These are phyloP conservation scores for Python bivittatus DNA, from an alignment of 2,113 vertebrate genomes.

Conservation along the genomic window DNA sequence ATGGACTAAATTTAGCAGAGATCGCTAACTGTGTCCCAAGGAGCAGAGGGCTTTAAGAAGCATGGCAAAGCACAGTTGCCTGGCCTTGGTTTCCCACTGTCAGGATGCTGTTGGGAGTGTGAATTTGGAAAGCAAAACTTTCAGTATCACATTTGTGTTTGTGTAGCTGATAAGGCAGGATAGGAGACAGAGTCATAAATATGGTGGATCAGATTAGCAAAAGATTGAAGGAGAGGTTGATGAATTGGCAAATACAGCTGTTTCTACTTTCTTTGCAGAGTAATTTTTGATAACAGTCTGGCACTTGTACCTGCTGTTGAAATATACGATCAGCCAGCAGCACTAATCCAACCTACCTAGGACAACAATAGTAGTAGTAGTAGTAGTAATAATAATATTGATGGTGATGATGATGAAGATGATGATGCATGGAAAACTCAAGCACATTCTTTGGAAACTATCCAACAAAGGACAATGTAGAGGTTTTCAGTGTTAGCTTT, in stretches of 20 bases:
- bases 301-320: neutral
- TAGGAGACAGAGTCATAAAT: neutral
- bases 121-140: neutral
- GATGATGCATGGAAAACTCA: neutral
- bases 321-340: neutral
- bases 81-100: conserved; percentile 34
- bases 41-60: conserved; percentile 44
- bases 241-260: neutral
- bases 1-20: conserved; percentile 71
- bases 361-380: neutral
- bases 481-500: neutral
- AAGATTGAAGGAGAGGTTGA: neutral
- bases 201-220: neutral
- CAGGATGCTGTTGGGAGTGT: conserved; percentile 8
- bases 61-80: conserved; percentile 4
- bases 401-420: too few species aligned
- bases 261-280: neutral
- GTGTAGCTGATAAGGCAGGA: neutral
- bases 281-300: neutral
- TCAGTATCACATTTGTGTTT: neutral
- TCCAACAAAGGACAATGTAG: neutral
- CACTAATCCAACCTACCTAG: neutral
- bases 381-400: too few species aligned
- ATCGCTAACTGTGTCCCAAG: conserved; percentile 67
- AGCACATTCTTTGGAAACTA: neutral